A percentile compares a stretch with the other conserved stretches of the same genome.
Evolutionary conservation across 2,113 vertebrate genomes (phyloP).

Genomic region (Cranoglanis bouderius): DNA sequence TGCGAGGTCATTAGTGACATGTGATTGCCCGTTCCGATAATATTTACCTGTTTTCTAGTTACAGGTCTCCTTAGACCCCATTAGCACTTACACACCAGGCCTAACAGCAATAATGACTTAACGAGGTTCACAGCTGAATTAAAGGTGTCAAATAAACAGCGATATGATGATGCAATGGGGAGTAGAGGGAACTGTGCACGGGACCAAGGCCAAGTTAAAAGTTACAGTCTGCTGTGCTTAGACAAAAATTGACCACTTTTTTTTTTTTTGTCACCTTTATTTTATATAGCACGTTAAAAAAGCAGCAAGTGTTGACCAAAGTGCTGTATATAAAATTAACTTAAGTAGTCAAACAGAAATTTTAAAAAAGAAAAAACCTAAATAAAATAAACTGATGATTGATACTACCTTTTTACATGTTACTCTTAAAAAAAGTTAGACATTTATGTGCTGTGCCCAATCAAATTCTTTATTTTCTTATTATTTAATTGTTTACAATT

Average conservation of each 20-base stretch:
- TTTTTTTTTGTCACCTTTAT: background rate
- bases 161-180: background rate
- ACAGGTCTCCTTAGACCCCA: slow-evolving; percentile 28
- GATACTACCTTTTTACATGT: background rate
- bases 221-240: background rate
- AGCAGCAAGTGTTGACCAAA: background rate
- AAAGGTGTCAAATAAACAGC: slow-evolving; percentile 42
- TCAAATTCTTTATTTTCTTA: too few species aligned
- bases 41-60: slow-evolving; percentile 30
- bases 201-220: background rate
- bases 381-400: too few species aligned
- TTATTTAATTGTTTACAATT: too few species aligned
- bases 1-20: slow-evolving; percentile 19
- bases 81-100: slow-evolving; percentile 19
- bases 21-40: background rate
- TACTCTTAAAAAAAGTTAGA: too few species aligned
- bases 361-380: background rate
- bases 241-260: background rate
- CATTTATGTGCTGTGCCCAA: too few species aligned
- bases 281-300: background rate
- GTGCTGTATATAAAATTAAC: background rate
- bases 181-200: background rate
- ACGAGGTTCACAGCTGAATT: background rate
- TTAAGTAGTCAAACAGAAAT: background rate
- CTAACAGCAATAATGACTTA: slow-evolving; percentile 1